Conservation (phyloP, 2,888 invertebrate species). For the Mimumesa dahlbomi region DNA sequence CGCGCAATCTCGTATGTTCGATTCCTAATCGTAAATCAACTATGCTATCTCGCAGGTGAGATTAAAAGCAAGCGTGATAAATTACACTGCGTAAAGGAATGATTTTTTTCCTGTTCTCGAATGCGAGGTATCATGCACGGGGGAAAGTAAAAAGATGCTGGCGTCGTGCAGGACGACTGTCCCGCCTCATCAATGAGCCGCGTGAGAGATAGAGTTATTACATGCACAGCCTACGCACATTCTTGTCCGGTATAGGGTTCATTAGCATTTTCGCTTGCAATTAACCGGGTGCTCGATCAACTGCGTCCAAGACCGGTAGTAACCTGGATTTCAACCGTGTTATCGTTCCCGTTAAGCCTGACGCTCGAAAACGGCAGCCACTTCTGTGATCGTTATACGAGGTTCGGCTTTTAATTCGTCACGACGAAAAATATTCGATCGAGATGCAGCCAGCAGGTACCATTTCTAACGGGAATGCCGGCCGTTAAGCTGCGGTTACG, state of each 20-base stretch:
- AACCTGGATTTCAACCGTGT: conserved; percentile 1
- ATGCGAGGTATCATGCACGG: background rate
- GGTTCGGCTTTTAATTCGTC: conserved; percentile 6
- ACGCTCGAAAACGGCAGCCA: background rate
- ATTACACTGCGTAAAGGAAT: background rate
- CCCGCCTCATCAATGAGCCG: conserved; percentile 17
- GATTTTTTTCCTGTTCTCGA: conserved; percentile 1
- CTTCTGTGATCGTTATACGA: conserved; percentile 11
- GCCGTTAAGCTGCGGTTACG: conserved; percentile 41
- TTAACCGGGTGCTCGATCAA: conserved; percentile 15
- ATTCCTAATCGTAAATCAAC: conserved; percentile 1
- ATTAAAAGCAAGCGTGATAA: conserved; percentile 5
- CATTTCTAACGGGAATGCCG: conserved; percentile 39
- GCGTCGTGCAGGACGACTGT: background rate
- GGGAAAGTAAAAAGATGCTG: background rate
- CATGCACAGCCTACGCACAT: conserved; percentile 18
- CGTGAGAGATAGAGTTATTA: conserved; percentile 33
- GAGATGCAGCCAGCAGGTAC: background rate
- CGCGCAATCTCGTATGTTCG: conserved; percentile 5
- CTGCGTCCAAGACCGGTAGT: background rate
- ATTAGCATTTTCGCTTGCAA: conserved; percentile 23
- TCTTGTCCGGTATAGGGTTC: conserved; percentile 4
- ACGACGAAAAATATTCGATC: conserved; percentile 14
- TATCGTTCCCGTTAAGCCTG: background rate
- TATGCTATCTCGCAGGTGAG: background rate